Conservation (phyloP, 2,113 vertebrate species). For the Gavia stellata region DNA sequence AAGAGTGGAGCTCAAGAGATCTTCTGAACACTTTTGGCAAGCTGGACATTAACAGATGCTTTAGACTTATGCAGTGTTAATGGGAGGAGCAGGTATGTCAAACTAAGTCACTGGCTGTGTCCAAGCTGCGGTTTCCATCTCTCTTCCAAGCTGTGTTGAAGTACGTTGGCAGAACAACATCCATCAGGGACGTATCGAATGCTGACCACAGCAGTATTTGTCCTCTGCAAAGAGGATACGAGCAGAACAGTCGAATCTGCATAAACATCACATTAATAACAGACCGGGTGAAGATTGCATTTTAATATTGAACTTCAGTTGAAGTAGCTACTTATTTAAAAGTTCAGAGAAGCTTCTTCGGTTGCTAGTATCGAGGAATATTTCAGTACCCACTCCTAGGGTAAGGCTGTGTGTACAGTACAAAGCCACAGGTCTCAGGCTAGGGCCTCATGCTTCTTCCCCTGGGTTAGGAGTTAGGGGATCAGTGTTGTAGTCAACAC, state of each 20-base stretch:
- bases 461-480: background rate
- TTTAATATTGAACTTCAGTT: background rate
- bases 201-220: constrained; percentile 52
- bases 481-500: background rate
- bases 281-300: background rate
- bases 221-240: background rate
- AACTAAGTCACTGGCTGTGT: background rate
- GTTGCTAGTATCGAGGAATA: fast-evolving
- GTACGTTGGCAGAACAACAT: constrained; percentile 46
- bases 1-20: background rate
- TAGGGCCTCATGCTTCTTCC: background rate
- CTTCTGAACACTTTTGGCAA: background rate
- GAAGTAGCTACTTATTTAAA: background rate
- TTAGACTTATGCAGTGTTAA: background rate
- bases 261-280: constrained; percentile 18
- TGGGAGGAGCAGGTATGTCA: background rate
- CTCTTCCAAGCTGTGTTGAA: constrained; percentile 35
- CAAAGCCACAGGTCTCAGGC: background rate
- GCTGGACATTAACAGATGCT: background rate
- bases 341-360: background rate
- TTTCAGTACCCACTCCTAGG: background rate
- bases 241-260: constrained; percentile 36
- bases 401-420: background rate
- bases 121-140: constrained; percentile 12
- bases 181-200: constrained; percentile 8